Conservation (phyloP, 1,140 invertebrate species). For the Bombus affinis region DNA sequence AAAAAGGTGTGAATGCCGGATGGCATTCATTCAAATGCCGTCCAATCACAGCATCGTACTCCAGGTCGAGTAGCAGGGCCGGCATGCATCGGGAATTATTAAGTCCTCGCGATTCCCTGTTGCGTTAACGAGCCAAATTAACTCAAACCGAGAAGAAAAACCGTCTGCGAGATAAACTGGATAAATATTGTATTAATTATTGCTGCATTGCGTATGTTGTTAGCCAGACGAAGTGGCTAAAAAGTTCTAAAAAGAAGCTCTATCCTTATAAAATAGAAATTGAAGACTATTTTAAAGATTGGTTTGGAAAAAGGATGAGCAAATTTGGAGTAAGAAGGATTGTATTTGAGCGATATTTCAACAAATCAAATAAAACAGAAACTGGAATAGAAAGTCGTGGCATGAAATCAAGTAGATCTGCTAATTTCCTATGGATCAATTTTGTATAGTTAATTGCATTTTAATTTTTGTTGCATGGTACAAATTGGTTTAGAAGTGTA, state of each 20-base stretch:
- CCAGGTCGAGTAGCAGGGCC: slow-evolving; percentile 46
- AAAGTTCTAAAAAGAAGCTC: no score
- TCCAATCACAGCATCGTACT: slow-evolving; percentile 58
- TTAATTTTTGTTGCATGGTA: no score
- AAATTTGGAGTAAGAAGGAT: not conserved
- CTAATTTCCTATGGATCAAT: no score
- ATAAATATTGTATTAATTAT: not conserved
- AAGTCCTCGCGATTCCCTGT: slow-evolving; percentile 19
- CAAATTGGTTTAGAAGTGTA: no score
- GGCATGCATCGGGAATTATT: slow-evolving; percentile 34
- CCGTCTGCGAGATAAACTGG: not conserved
- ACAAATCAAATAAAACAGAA: no score
- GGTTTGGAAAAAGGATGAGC: not conserved
- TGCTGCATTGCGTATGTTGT: not conserved
- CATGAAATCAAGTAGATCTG: no score
- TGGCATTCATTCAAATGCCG: slow-evolving; percentile 68
- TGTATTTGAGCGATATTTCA: no score
- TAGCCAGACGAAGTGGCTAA: no score
- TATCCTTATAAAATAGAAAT: not conserved
- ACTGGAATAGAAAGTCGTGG: no score
- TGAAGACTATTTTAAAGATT: not conserved
- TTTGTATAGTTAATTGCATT: no score
- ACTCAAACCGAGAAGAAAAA: slow-evolving; percentile 3
- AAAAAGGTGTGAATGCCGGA: slow-evolving; percentile 66
- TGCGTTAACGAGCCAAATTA: slow-evolving; percentile 12